These are phyloP conservation scores for Noctilio leporinus DNA, from an alignment of 2,113 vertebrate species.

Conservation along the genomic window DNA sequence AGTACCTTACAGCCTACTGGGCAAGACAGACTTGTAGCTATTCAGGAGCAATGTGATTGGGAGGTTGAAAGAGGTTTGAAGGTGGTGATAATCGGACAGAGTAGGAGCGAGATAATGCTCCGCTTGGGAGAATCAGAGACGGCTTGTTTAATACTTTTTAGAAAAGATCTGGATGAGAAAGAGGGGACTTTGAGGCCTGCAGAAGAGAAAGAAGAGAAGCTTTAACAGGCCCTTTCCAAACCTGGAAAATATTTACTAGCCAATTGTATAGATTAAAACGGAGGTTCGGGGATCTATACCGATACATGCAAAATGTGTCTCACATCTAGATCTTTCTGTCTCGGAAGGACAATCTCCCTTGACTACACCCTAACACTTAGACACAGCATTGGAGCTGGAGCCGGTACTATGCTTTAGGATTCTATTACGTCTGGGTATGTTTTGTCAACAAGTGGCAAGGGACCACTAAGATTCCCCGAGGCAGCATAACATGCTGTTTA, in stretches of 20 bases:
- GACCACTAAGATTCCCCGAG: too few species aligned
- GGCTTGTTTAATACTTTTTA: not conserved
- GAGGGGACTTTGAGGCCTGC: not conserved
- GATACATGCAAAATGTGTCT: not conserved
- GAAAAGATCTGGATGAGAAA: not conserved
- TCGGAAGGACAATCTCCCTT: not conserved
- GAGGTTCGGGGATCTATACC: not conserved
- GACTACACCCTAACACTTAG: not conserved
- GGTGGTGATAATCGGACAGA: not conserved
- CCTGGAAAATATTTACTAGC: not conserved
- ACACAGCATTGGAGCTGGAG: not conserved
- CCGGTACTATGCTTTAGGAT: not conserved
- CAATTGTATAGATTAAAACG: not conserved
- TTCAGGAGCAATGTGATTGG: not conserved
- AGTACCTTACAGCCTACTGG: not conserved
- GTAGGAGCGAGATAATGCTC: not conserved
- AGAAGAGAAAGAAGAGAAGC: not conserved
- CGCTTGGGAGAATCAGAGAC: not conserved
- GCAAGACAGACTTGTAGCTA: not conserved
- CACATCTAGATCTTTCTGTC: not conserved
- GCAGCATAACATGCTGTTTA: not conserved
- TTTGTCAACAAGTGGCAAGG: not conserved
- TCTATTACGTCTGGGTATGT: not conserved
- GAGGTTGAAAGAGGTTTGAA: not conserved
- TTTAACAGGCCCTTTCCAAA: not conserved